Conservation (phyloP, 1,140 invertebrate species). For the Hermetia illucens region DNA sequence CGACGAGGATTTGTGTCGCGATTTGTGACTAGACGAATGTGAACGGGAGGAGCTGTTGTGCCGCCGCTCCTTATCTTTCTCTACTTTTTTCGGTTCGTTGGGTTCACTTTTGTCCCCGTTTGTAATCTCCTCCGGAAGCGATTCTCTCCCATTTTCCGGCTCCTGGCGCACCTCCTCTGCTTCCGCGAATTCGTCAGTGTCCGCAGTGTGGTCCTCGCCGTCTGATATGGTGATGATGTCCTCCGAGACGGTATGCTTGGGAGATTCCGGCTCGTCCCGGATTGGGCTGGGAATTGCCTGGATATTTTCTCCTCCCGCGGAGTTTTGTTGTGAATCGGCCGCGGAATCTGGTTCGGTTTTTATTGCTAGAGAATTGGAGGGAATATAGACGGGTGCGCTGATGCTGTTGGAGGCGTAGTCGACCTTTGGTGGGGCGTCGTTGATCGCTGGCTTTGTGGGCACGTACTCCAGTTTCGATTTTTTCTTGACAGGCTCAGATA, state of each 20-base stretch:
- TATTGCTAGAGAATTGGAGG: not conserved
- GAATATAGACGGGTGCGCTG: not conserved
- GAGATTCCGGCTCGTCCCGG: slow-evolving; percentile 10
- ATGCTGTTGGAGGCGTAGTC: not conserved
- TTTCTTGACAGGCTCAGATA: not conserved
- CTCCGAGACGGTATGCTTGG: slow-evolving; percentile 11
- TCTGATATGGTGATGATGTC: slow-evolving; percentile 15
- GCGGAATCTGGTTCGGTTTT: too few species aligned
- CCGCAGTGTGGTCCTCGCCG: slow-evolving; percentile 9
- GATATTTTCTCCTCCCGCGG: too few species aligned
- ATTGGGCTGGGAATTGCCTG: slow-evolving; percentile 7
- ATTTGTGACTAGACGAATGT: too few species aligned
- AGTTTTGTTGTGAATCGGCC: too few species aligned
- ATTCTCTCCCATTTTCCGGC: slow-evolving; percentile 7
- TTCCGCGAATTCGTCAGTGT: slow-evolving; percentile 8
- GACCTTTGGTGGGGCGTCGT: not conserved
- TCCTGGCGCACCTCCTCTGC: slow-evolving; percentile 9
- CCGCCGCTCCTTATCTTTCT: slow-evolving; percentile 10
- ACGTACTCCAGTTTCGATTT: slow-evolving; percentile 9
- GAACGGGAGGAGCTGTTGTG: not conserved
- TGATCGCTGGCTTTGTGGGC: slow-evolving; percentile 7
- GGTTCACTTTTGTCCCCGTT: slow-evolving; percentile 6
- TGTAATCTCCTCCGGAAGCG: slow-evolving; percentile 5
- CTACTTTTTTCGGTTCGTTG: slow-evolving; percentile 11
- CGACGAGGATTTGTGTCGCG: not conserved